These are phyloP conservation scores for Pollicipes pollicipes DNA, from an alignment of 1,140 invertebrate species.

Conservation along the genomic window DNA sequence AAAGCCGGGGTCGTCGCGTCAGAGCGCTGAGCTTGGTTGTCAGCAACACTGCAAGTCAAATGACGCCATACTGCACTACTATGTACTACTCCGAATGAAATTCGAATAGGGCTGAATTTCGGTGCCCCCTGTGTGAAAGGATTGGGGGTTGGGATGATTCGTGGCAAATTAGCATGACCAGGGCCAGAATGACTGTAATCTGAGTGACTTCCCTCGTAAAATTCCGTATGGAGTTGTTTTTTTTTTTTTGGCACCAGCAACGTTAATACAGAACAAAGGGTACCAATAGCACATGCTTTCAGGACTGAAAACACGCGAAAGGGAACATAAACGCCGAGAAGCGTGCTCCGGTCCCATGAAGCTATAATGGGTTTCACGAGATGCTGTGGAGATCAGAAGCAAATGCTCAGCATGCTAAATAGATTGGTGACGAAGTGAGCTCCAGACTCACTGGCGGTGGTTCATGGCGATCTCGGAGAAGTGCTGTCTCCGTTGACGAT, in stretches of 20 bases:
- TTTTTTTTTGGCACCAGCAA: too few relatives aligned
- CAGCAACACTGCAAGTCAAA: constrained; percentile 11
- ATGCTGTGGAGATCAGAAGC: constrained; percentile 7
- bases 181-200: too few relatives aligned
- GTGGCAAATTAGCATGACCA: too few relatives aligned
- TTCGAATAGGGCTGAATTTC: too few relatives aligned
- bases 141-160: too few relatives aligned
- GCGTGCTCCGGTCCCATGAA: too few relatives aligned
- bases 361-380: not conserved
- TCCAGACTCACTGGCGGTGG: constrained; percentile 72
- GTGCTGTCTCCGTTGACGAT: constrained; percentile 73
- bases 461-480: constrained; percentile 87
- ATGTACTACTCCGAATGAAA: constrained; percentile 7
- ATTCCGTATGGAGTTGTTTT: too few relatives aligned
- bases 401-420: constrained; percentile 7
- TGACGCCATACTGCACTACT: constrained; percentile 4
- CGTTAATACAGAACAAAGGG: too few relatives aligned
- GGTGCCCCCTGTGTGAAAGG: too few relatives aligned
- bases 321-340: too few relatives aligned
- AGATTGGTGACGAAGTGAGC: too few relatives aligned
- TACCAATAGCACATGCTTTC: not conserved
- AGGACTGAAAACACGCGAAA: not conserved
- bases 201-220: too few relatives aligned
- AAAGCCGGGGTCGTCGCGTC: constrained; percentile 17
- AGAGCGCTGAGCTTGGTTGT: constrained; percentile 11